Evolutionary conservation across 92 coral and sea anemone species (phyloP), one percentile per base, ranked within the genome.

Genomic region (Muricea muricata): DNA sequence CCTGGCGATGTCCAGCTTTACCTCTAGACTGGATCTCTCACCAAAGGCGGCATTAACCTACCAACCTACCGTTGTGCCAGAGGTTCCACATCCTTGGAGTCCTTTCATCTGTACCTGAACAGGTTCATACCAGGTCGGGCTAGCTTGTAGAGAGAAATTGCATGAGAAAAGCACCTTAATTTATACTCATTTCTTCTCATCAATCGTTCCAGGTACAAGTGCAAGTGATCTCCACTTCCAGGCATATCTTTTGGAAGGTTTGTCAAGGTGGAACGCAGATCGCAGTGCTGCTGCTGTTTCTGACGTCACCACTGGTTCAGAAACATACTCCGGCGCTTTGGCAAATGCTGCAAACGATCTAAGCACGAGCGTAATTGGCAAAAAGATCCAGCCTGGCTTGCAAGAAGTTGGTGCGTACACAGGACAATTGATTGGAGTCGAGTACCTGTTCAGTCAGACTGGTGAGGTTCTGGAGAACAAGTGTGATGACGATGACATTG

Each of bases 221-320:
- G 93, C 91, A 10, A 91, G 86, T 78, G 89, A 70, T 42, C 29
- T 85, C 47, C 97, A 93, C 32, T 90, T 93, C 67, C 97, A 93
- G 75, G 97, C 93, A 0, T 93, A 90, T 54, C 78, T 92, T 70
- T 55, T 89, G 37, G 91, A 92, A 3, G 93, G 93, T 30, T 46
- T 89, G 15, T 0, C 28, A 7, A 54, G 85, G 41, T 92, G 96
- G 93, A 91, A 91, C 54, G 58, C 84, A 13, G 91, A 89, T 35
- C 88, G 75, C 28, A 84, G 84, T 18, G 39, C 84, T 63, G 71
- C 65, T 30, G 88, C 86, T n/a, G 87, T 70, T n/a, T 39, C 85
- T 5, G 30, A 11, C 14, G 52, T 12, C 15, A 0, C 42, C 1
- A 10, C 65, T 2, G 93, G 84, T 9, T 76, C 68, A 17, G 63